Conservation (phyloP, 1,140 invertebrate genomes). For the Heliconius congener region DNA sequence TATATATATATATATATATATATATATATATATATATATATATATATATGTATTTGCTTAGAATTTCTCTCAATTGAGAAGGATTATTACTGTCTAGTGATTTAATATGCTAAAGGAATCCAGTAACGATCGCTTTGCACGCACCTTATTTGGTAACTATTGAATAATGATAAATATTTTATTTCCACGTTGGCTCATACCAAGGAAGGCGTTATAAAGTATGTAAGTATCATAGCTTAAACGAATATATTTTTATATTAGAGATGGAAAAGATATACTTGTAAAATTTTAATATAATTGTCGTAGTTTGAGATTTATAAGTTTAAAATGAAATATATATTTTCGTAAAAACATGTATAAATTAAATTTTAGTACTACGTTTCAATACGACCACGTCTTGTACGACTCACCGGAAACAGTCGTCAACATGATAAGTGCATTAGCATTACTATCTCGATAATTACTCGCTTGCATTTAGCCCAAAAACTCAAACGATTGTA, state of each 20-base stretch:
- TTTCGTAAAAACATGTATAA: background rate
- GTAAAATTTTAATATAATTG: background rate
- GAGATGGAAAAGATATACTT: background rate
- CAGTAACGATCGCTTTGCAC: constrained; percentile 49
- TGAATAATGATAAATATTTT: constrained; percentile 56
- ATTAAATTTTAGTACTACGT: constrained; percentile 43
- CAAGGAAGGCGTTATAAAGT: constrained; percentile 32
- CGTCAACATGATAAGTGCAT: constrained; percentile 80
- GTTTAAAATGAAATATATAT: too few relatives aligned
- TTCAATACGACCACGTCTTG: constrained; percentile 54
- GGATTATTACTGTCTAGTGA: constrained; percentile 28
- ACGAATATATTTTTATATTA: constrained; percentile 16
- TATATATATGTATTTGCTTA: background rate
- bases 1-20: background rate
- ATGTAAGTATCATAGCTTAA: constrained; percentile 47
- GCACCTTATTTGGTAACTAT: constrained; percentile 51
- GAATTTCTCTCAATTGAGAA: constrained; percentile 22
- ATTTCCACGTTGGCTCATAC: constrained; percentile 55
- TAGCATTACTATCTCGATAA: constrained; percentile 81
- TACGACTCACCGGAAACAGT: constrained; percentile 68
- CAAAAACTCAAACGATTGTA: constrained; percentile 69
- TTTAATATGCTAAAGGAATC: constrained; percentile 36
- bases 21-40: background rate
- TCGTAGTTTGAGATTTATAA: too few relatives aligned
- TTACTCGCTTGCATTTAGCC: constrained; percentile 79